A percentile compares a stretch with the other conserved stretches of the same genome.
These are phyloP conservation scores for Dasypogon diadema DNA, from an alignment of 2,888 invertebrate genomes.

Conservation along the genomic window DNA sequence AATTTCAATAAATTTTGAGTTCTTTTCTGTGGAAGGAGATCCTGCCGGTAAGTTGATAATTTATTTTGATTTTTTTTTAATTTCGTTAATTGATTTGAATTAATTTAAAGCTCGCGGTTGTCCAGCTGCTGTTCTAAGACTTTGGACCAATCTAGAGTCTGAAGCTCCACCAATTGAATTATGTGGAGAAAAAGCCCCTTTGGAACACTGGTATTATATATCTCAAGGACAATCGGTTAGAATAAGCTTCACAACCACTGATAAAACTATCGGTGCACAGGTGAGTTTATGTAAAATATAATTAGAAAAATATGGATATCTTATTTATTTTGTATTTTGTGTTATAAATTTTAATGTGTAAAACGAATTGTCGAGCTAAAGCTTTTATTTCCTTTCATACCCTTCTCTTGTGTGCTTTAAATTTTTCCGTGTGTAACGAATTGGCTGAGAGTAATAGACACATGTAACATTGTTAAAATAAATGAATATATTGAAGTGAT, in stretches of 20 bases:
- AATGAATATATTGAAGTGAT: too few species aligned
- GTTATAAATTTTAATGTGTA: too few species aligned
- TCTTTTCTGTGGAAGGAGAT: slow-evolving; percentile 94
- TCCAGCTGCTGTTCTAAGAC: slow-evolving; percentile 89
- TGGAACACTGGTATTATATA: slow-evolving; percentile 85
- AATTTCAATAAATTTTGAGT: slow-evolving; percentile 91
- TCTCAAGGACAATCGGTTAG: slow-evolving; percentile 89
- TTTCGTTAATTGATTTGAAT: slow-evolving; percentile 19
- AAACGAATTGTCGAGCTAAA: too few species aligned
- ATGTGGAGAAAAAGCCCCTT: slow-evolving; percentile 85
- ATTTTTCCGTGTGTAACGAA: too few species aligned
- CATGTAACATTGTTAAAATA: too few species aligned
- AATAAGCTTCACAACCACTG: slow-evolving; percentile 94
- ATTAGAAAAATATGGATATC: too few species aligned
- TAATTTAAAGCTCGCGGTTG: slow-evolving; percentile 81
- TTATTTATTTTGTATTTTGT: too few species aligned
- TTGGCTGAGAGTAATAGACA: too few species aligned
- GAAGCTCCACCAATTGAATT: slow-evolving; percentile 86
- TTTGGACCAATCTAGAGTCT: slow-evolving; percentile 82
- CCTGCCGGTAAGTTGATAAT: slow-evolving; percentile 76
- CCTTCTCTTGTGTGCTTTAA: too few species aligned
- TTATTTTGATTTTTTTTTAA: not conserved
- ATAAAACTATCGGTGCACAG: slow-evolving; percentile 91
- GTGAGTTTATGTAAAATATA: slow-evolving; percentile 59
- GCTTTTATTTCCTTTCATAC: too few species aligned